phyloP scores from a whole-genome alignment of 2,797 vertebrate species.

The Chaunax sp. region DNA sequence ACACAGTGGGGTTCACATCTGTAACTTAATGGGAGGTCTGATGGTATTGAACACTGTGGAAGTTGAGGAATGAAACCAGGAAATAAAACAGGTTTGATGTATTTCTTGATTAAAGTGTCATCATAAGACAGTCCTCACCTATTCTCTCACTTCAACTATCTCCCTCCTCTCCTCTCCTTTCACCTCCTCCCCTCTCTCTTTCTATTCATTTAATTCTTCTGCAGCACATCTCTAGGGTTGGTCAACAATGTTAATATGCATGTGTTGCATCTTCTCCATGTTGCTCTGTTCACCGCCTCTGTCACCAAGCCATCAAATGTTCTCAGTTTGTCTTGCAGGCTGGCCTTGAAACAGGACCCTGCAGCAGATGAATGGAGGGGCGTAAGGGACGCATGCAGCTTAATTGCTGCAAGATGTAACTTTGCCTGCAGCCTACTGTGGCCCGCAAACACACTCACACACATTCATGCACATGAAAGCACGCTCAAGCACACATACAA shows the following conservation, averaged over 20 bases:
- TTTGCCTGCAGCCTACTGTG: constrained; percentile 75
- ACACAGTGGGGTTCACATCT: constrained; percentile 44
- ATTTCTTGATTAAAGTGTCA: constrained; percentile 26
- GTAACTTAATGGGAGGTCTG: constrained; percentile 44
- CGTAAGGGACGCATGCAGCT: constrained; percentile 77
- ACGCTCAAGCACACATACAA: constrained; percentile 25
- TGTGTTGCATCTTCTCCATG: constrained; percentile 58
- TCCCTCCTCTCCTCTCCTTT: not conserved
- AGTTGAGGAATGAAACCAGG: constrained; percentile 7
- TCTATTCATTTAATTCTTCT: constrained; percentile 6
- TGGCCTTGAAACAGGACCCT: constrained; percentile 78
- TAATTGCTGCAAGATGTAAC: constrained; percentile 85
- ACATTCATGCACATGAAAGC: constrained; percentile 56
- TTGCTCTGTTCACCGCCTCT: constrained; percentile 50
- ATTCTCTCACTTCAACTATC: constrained; percentile 2
- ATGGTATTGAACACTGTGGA: constrained; percentile 11
- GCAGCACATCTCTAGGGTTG: constrained; percentile 46
- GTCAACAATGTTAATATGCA: constrained; percentile 48
- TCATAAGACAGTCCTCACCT: constrained; percentile 6
- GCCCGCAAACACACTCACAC: constrained; percentile 70
- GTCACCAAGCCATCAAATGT: constrained; percentile 70
- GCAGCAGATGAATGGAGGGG: constrained; percentile 71
- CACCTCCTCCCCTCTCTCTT: constrained; percentile 7
- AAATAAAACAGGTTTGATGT: constrained; percentile 45
- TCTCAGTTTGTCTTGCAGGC: constrained; percentile 67